These are phyloP conservation scores for Drosophila serrata DNA, from an alignment of 1,140 invertebrate species.

Conservation along the genomic window DNA sequence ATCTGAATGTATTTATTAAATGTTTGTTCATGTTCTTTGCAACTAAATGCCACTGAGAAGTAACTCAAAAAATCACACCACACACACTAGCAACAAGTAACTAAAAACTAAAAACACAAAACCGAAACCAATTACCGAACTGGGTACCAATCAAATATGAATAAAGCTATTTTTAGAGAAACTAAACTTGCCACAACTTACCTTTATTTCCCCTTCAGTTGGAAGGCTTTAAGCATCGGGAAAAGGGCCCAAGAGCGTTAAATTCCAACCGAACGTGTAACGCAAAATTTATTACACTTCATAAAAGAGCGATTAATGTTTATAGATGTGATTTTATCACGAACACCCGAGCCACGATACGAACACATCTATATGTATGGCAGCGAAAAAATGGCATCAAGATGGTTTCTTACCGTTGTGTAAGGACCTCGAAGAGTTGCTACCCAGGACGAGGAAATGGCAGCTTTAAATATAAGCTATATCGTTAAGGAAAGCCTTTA, in stretches of 20 bases:
- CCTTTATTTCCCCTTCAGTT: constrained; percentile 15
- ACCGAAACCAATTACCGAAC: constrained; percentile 73
- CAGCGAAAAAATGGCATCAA: background rate
- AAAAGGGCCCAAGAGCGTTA: constrained; percentile 31
- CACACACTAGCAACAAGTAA: constrained; percentile 39
- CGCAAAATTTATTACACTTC: constrained; percentile 79
- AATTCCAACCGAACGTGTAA: constrained; percentile 60
- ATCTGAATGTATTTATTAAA: constrained; percentile 67
- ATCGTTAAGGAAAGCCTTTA: background rate
- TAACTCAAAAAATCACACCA: constrained; percentile 45
- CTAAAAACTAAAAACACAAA: constrained; percentile 17
- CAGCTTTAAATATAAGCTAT: background rate
- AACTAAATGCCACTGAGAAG: constrained; percentile 67
- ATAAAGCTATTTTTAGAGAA: constrained; percentile 83
- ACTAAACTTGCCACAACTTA: constrained; percentile 43
- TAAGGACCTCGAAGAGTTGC: constrained; percentile 16
- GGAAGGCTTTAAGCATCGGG: constrained; percentile 7
- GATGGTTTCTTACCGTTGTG: background rate
- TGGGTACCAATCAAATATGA: constrained; percentile 82
- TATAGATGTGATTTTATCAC: constrained; percentile 83
- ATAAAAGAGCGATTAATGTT: constrained; percentile 84
- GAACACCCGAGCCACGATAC: constrained; percentile 50
- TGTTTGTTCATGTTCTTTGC: constrained; percentile 80
- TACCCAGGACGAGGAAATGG: constrained; percentile 1
- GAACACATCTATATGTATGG: constrained; percentile 19